Evolutionary conservation across 2,888 invertebrate genomes (phyloP).

Genomic region (Eilema caniola): DNA sequence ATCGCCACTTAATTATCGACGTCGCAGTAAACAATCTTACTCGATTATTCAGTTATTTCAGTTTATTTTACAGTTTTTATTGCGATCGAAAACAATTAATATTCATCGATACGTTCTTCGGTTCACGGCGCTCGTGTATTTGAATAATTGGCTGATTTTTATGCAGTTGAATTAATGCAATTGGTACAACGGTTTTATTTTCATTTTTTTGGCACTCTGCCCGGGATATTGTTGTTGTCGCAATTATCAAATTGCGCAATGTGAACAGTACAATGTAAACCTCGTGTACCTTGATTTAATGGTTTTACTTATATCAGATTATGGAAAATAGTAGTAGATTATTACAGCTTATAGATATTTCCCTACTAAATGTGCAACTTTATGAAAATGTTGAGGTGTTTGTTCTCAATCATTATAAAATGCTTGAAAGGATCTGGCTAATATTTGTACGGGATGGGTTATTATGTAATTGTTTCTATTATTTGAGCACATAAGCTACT

Average conservation of each 20-base stretch:
- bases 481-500: too few relatives aligned
- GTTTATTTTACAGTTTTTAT: conserved; percentile 62
- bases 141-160: conserved; percentile 87
- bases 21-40: conserved; percentile 55
- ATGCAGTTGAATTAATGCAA: conserved; percentile 85
- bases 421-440: too few relatives aligned
- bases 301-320: not conserved
- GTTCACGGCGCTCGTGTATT: conserved; percentile 75
- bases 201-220: conserved; percentile 64
- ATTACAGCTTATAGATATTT: not conserved
- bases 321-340: not conserved
- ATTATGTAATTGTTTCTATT: too few relatives aligned
- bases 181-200: conserved; percentile 77
- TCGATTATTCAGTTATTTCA: conserved; percentile 59
- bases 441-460: too few relatives aligned
- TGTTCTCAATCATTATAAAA: too few relatives aligned
- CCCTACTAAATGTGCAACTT: too few relatives aligned
- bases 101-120: conserved; percentile 82
- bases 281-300: not conserved
- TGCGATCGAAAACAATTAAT: conserved; percentile 79
- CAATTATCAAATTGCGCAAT: conserved; percentile 18
- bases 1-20: conserved; percentile 39
- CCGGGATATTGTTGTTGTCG: conserved; percentile 50
- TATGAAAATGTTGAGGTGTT: too few relatives aligned
- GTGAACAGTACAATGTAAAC: not conserved